A percentile compares a stretch with the other conserved stretches of the same genome.
Evolutionary conservation across 2,888 invertebrate species (phyloP).

Genomic region (Venustoraphidia nigricollis): DNA sequence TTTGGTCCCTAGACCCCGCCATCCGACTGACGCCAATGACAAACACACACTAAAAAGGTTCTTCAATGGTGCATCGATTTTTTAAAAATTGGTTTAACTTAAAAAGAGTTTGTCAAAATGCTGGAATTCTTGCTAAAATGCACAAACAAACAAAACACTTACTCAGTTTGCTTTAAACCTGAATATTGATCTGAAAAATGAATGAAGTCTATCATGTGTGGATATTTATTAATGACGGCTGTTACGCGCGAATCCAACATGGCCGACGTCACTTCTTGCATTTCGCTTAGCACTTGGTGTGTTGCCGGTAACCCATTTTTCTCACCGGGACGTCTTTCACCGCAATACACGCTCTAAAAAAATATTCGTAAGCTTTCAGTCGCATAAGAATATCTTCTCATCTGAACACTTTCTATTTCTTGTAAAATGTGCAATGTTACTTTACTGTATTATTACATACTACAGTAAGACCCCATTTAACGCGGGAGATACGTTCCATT

Average conservation of each 20-base stretch:
- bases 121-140: constrained; percentile 4
- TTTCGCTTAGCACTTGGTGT: constrained; percentile 74
- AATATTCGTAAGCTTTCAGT: background rate
- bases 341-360: constrained; percentile 59
- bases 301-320: constrained; percentile 61
- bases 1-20: no score
- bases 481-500: no score
- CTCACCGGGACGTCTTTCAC: constrained; percentile 67
- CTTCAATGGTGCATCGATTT: no score
- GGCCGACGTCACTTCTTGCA: constrained; percentile 71
- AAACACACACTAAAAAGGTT: no score
- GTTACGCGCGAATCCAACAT: constrained; percentile 70
- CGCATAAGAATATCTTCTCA: no score
- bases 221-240: constrained; percentile 64
- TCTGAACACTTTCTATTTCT: no score
- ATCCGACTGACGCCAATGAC: no score
- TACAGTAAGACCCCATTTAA: no score
- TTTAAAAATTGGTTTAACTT: no score
- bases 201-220: constrained; percentile 79
- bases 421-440: background rate
- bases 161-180: constrained; percentile 82
- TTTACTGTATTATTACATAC: no score
- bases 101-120: no score
- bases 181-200: constrained; percentile 95
- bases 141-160: constrained; percentile 28